These are phyloP conservation scores for Aplocera efformata DNA, from an alignment of 2,888 invertebrate genomes.

Conservation along the genomic window DNA sequence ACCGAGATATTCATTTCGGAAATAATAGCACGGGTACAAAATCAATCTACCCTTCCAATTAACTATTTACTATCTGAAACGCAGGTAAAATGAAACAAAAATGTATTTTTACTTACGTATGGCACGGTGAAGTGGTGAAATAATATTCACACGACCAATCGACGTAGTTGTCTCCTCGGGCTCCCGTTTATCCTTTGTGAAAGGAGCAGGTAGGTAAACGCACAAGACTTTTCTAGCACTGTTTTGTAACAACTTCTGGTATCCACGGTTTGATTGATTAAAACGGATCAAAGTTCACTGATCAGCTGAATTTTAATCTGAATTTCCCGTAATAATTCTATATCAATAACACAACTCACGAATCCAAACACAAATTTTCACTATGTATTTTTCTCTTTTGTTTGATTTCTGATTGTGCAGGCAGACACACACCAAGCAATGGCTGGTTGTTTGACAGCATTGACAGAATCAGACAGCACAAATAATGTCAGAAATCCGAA, in stretches of 20 bases:
- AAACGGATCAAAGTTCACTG: slow-evolving; percentile 37
- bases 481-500: no score
- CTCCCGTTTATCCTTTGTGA: slow-evolving; percentile 61
- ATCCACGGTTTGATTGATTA: slow-evolving; percentile 13
- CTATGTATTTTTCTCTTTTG: slow-evolving; percentile 35
- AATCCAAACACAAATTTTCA: slow-evolving; percentile 48
- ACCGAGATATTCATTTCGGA: not conserved
- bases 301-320: slow-evolving; percentile 45
- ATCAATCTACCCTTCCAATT: not conserved
- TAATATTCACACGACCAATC: slow-evolving; percentile 35
- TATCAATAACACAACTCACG: slow-evolving; percentile 41
- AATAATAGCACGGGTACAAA: not conserved
- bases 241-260: slow-evolving; percentile 14
- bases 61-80: slow-evolving; percentile 1
- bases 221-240: slow-evolving; percentile 36
- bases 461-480: slow-evolving; percentile 1
- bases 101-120: slow-evolving; percentile 44
- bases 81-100: not conserved
- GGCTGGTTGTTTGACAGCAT: slow-evolving; percentile 16
- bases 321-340: slow-evolving; percentile 40
- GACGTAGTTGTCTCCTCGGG: slow-evolving; percentile 1
- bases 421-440: slow-evolving; percentile 12
- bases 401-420: slow-evolving; percentile 25
- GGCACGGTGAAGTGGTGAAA: slow-evolving; percentile 37
- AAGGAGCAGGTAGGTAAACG: slow-evolving; percentile 43